A percentile compares a stretch with the other conserved stretches of the same genome.
phyloP scores from a whole-genome alignment of 2,888 invertebrate species.

The Parelbella ahira region DNA sequence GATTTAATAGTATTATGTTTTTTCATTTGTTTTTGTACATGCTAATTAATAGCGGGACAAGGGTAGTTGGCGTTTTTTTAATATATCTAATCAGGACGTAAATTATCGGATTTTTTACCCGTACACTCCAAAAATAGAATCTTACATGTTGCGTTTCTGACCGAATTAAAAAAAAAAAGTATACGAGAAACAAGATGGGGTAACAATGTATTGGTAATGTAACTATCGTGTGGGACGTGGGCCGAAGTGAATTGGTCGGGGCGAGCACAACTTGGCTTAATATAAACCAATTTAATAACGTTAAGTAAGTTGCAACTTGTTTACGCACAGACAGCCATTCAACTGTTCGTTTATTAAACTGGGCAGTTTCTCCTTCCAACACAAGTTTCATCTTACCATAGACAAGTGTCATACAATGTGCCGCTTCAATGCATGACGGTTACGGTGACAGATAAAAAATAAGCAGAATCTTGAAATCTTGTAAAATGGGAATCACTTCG shows the following conservation, averaged over 20 bases:
- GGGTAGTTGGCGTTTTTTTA: too few relatives aligned
- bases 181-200: slow-evolving; percentile 2
- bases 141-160: too few relatives aligned
- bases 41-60: too few relatives aligned
- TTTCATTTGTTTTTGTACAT: too few relatives aligned
- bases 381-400: slow-evolving; percentile 18
- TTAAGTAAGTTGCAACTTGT: slow-evolving; percentile 15
- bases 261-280: slow-evolving; percentile 18
- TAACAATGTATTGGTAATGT: not conserved
- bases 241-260: not conserved
- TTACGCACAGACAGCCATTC: not conserved
- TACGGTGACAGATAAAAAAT: slow-evolving; percentile 59
- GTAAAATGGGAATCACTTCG: slow-evolving; percentile 45
- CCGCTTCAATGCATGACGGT: slow-evolving; percentile 68
- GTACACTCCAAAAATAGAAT: too few relatives aligned
- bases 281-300: slow-evolving; percentile 6
- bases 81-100: too few relatives aligned
- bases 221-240: not conserved
- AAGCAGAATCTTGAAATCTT: slow-evolving; percentile 36
- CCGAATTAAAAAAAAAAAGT: not conserved
- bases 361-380: not conserved
- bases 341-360: not conserved
- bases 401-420: slow-evolving; percentile 39
- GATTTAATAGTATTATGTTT: too few relatives aligned
- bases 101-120: too few relatives aligned